A percentile compares a stretch with the other conserved stretches of the same genome.
Evolutionary conservation across 2,113 vertebrate genomes (phyloP).

Genomic region (Lynx canadensis): DNA sequence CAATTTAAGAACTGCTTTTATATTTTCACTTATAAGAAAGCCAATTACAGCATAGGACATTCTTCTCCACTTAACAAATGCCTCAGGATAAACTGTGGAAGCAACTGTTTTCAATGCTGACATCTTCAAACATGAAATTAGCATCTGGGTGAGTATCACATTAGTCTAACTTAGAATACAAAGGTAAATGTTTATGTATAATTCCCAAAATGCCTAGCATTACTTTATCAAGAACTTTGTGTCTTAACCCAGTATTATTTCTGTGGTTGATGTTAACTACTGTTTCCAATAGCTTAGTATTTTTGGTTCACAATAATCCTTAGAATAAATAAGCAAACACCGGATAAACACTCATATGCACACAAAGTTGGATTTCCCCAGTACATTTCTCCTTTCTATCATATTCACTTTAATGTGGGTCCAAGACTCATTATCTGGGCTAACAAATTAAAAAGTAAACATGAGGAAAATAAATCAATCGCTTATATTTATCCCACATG

Average conservation of each 20-base stretch:
- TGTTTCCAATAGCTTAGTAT: background rate
- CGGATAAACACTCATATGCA: background rate
- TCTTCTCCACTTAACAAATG: constrained; percentile 15
- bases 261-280: background rate
- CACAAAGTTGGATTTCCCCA: background rate
- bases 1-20: background rate
- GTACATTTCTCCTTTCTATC: background rate
- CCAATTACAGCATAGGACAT: background rate
- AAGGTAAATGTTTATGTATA: background rate
- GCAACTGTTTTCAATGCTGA: background rate
- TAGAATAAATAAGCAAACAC: background rate
- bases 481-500: background rate
- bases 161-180: background rate
- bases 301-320: background rate
- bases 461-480: background rate
- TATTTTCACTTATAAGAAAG: background rate
- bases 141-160: background rate
- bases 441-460: background rate
- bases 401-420: background rate
- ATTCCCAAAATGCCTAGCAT: background rate
- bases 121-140: background rate
- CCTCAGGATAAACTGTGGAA: background rate
- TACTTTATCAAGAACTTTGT: background rate
- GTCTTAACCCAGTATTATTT: background rate
- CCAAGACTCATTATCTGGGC: background rate